Evolutionary conservation across 2,797 vertebrate species (phyloP).

Genomic region (Glossophaga mutica): DNA sequence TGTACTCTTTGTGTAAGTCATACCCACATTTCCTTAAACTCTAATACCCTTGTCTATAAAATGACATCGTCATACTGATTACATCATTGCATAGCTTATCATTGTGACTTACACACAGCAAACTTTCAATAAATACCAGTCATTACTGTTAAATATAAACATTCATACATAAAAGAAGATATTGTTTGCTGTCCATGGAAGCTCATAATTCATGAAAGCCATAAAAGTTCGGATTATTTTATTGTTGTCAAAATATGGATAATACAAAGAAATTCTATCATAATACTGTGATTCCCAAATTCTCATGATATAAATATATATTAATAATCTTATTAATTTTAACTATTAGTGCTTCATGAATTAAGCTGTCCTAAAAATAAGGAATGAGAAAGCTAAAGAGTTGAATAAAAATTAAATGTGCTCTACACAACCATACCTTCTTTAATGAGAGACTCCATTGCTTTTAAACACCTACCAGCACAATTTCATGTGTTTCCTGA

Average conservation of each 20-base stretch:
- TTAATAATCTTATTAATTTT: neutral
- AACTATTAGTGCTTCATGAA: neutral
- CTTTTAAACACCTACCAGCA: neutral
- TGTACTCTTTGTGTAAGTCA: neutral
- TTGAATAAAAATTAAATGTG: neutral
- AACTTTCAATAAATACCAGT: too few species aligned
- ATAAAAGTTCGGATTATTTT: neutral
- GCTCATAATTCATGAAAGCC: neutral
- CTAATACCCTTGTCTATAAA: neutral
- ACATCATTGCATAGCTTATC: neutral
- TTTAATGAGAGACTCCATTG: neutral
- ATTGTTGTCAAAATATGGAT: neutral
- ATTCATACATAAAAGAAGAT: neutral
- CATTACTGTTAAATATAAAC: neutral
- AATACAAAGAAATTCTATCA: neutral
- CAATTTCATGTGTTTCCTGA: neutral
- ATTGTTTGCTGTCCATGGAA: neutral
- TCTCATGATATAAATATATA: neutral
- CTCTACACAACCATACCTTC: neutral
- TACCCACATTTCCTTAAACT: constrained; percentile 8
- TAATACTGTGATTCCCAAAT: neutral
- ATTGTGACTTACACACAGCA: neutral
- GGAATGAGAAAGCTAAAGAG: neutral
- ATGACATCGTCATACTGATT: neutral
- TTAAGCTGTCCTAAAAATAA: neutral